Conservation (phyloP, 2,797 vertebrate species). For the Glyptemys insculpta region DNA sequence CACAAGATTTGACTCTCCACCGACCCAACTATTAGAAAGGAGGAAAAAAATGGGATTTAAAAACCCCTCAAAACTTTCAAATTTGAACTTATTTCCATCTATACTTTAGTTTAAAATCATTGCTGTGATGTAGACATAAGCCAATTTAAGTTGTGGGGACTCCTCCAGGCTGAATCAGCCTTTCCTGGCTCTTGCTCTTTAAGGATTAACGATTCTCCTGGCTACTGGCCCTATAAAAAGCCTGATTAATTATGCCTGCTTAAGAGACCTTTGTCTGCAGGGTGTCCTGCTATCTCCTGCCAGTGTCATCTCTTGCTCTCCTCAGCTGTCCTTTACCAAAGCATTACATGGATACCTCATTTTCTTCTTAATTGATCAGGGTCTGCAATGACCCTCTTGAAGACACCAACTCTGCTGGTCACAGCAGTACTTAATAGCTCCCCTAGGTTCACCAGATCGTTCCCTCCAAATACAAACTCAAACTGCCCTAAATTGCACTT, state of each 20-base stretch:
- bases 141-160: neutral
- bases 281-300: neutral
- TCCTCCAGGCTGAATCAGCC: neutral
- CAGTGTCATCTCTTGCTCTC: neutral
- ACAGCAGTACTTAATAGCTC: neutral
- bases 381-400: neutral
- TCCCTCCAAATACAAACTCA: neutral
- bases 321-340: neutral
- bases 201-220: neutral
- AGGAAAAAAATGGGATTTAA: neutral
- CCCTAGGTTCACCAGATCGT: neutral
- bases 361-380: neutral
- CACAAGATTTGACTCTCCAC: constrained; percentile 89
- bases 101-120: neutral
- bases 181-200: neutral
- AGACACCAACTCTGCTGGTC: neutral
- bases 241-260: neutral
- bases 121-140: neutral
- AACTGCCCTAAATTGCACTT: neutral
- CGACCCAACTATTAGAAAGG: constrained; percentile 79
- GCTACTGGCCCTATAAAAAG: neutral
- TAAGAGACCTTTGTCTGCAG: neutral
- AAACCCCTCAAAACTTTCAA: neutral
- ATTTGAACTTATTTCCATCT: neutral
- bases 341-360: neutral